Base-by-base conservation (phyloP, 2,113 vertebrate genomes). In the Corvus cornix region DNA sequence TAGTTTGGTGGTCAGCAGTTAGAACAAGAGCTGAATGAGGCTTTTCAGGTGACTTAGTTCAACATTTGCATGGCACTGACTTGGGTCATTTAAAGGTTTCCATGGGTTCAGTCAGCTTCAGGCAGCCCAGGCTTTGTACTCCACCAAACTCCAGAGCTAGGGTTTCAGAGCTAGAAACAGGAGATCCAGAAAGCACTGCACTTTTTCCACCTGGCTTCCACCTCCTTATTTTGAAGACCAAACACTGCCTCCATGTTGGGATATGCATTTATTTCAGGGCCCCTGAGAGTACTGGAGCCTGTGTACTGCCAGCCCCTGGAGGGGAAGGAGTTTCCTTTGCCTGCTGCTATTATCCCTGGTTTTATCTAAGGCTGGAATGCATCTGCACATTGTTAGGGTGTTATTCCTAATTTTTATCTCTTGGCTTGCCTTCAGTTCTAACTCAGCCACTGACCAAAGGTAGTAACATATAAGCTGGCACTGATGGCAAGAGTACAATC, bases 281-380 rank as follows among this genome's bases (percentile, higher is more conserved):
- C 8, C n/a, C n/a, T 0, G 2, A 11, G 24, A 70, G 37, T 30
- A 26, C 37, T 33, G 70, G 60, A 82, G n/a, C 41, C 1, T 1
- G 11, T 6, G 1, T 19, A 8, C 33, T 46, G 33, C 41, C 49
- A 74, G 33, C 20, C 37, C 6, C 37, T 1, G 1, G 35, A 63
- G 39, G 3, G 15, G 55, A 73, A 46, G 2, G 3, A 46, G 22
- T 67, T 77, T 55, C 55, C 68, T 43, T 46, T 2, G 0, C 22
- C 5, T 72, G 28, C 24, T 58, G 3, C 4, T 1, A 3, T 48
- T 83, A 43, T 23, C 14, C 5, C 2, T 1, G 2, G 20, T 26
- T 79, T 85, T 62, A 60, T 43, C 60, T 48, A 24, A 55, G 18
- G 33, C n/a, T 89, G 60, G 78, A 85, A 62, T 26, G 14, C 16